Evolutionary conservation across 2,888 invertebrate species (phyloP), one percentile per base, ranked within the genome.

Genomic region (Nomada ferruginata): DNA sequence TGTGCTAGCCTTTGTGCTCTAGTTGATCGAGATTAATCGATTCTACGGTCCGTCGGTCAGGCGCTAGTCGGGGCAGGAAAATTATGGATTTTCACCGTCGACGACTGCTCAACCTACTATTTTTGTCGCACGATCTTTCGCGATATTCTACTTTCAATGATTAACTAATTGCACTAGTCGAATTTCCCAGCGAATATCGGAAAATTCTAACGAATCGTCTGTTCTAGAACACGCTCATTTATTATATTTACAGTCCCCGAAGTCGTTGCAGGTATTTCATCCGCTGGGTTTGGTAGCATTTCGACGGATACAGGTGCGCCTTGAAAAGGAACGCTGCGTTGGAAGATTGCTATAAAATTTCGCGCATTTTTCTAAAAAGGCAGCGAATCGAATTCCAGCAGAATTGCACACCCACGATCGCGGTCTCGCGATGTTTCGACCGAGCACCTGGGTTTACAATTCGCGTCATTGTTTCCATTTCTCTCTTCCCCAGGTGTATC

Each of bases 211-310:
- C 15, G 42, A 44, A 15, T 20, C 7, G 42, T 60, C 15, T 10
- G 26, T 26, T 26, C 18, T 10, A 18, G 47, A n/a, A 26, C 36
- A 0, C 36, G 36, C 36, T 36, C 1, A 7, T 36, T 36, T 7
- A 5, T 36, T 36, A 36, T 7, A 36, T 36, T 36, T 1, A 36
- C 7, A 7, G 36, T 7, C 1, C 36, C 36, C 36, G 7, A 7
- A 5, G 29, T 29, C 29, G 29, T 29, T 29, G 29, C 7, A 29
- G 5, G 5, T 7, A 29, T 29, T 29, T 29, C 7, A 7, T 5
- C 29, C 29, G 76, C 29, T 23, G 42, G 72, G 66, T 42, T 72
- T n/a, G 63, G 52, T 81, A 65, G 74, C 74, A 78, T 74, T 81
- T 78, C 60, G 61, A 64, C 18, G 23, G 66, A 26, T 59, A 53